Conservation (phyloP, 2,888 invertebrate genomes). For the Ophion slaviceki region DNA sequence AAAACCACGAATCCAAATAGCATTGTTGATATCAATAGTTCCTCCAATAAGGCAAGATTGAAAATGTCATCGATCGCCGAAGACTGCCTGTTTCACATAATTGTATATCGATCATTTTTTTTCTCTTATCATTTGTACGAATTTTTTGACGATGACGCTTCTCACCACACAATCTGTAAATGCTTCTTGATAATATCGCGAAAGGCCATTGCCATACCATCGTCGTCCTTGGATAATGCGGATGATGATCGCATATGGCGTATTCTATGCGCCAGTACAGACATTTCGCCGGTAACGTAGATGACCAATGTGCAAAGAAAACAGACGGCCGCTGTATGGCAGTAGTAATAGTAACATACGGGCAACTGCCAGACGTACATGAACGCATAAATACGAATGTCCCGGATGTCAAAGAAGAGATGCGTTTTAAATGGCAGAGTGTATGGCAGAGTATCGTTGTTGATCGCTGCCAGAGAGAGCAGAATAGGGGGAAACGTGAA, state of each 20-base stretch:
- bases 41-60: slow-evolving; percentile 53
- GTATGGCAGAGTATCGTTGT: slow-evolving; percentile 41
- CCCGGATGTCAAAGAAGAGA: slow-evolving; percentile 53
- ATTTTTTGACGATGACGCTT: neutral
- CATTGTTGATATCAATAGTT: slow-evolving; percentile 56
- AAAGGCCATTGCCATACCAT: slow-evolving; percentile 7
- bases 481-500: neutral
- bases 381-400: slow-evolving; percentile 42
- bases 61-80: slow-evolving; percentile 52
- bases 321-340: slow-evolving; percentile 60
- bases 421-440: slow-evolving; percentile 50
- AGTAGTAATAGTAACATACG: slow-evolving; percentile 56
- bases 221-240: neutral
- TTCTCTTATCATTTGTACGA: neutral
- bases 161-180: slow-evolving; percentile 48
- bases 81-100: slow-evolving; percentile 31
- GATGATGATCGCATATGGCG: slow-evolving; percentile 19
- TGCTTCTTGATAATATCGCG: slow-evolving; percentile 37
- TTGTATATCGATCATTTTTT: neutral
- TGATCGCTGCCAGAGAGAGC: slow-evolving; percentile 20
- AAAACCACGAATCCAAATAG: slow-evolving; percentile 58
- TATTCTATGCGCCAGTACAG: slow-evolving; percentile 68
- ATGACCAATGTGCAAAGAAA: slow-evolving; percentile 65
- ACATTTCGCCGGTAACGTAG: slow-evolving; percentile 66
- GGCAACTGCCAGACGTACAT: slow-evolving; percentile 65